These are phyloP conservation scores for Gyrodactylus bullatarudis DNA, from an alignment of 1,140 invertebrate species.

Conservation along the genomic window DNA sequence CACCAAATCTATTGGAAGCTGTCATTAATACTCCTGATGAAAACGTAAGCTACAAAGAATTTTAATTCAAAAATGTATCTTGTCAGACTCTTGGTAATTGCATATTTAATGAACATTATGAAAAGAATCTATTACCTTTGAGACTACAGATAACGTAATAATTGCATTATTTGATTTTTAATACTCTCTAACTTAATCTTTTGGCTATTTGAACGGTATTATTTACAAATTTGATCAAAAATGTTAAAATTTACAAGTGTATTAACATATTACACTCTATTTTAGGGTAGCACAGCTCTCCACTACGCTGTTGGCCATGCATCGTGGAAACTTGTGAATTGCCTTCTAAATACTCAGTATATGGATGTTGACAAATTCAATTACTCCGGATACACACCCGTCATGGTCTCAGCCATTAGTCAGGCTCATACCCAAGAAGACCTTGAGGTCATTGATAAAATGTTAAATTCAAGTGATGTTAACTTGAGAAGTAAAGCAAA, in stretches of 20 bases:
- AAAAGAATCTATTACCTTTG: no score
- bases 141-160: no score
- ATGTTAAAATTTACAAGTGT: no score
- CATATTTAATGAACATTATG: no score
- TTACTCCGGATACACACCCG: background rate
- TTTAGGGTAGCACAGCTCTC: background rate
- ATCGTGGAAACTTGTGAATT: background rate
- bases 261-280: background rate
- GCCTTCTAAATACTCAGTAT: background rate
- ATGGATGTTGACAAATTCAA: conserved; percentile 1
- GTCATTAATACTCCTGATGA: background rate
- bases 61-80: no score
- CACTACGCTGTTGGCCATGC: conserved; percentile 1
- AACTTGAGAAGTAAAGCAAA: background rate
- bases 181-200: no score
- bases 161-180: no score
- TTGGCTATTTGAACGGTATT: no score
- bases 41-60: background rate
- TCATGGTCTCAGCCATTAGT: conserved; percentile 4
- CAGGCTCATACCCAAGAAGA: background rate
- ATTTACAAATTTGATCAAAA: no score
- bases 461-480: background rate
- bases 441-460: background rate
- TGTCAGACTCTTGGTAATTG: no score
- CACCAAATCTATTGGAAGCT: background rate